These are phyloP conservation scores for Lacanobia wlatinum DNA, from an alignment of 2,888 invertebrate species.

Conservation along the genomic window DNA sequence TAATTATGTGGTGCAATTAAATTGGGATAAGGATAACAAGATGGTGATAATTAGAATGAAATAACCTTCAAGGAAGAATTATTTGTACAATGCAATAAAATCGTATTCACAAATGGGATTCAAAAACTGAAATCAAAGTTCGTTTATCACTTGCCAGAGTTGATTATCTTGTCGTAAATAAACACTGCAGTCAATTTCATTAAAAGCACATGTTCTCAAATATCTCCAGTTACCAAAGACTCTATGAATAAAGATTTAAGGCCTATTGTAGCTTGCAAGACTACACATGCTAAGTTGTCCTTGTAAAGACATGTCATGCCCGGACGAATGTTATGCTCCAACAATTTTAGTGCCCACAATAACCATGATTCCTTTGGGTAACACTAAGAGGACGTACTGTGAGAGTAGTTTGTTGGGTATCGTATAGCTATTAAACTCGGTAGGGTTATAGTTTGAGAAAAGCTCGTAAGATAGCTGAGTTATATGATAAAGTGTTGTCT, in stretches of 20 bases:
- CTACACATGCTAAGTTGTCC: slow-evolving; percentile 56
- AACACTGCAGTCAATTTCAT: slow-evolving; percentile 73
- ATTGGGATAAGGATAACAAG: no score
- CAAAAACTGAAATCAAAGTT: slow-evolving; percentile 24
- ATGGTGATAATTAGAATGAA: no score
- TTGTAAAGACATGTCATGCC: slow-evolving; percentile 73
- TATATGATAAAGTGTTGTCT: neutral
- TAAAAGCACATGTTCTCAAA: slow-evolving; percentile 60
- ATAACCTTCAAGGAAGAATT: no score
- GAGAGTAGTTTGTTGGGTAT: slow-evolving; percentile 50
- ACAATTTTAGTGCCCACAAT: slow-evolving; percentile 79
- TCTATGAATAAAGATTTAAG: slow-evolving; percentile 21
- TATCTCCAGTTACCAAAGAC: slow-evolving; percentile 10
- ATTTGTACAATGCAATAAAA: no score
- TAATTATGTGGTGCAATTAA: no score
- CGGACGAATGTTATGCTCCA: slow-evolving; percentile 78
- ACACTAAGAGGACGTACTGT: slow-evolving; percentile 25
- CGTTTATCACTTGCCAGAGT: slow-evolving; percentile 38
- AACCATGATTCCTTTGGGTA: slow-evolving; percentile 77
- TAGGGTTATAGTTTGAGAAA: slow-evolving; percentile 20
- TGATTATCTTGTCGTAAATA: slow-evolving; percentile 66
- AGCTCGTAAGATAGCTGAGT: neutral
- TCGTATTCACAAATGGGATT: neutral
- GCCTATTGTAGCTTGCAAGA: slow-evolving; percentile 30
- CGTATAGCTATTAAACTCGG: slow-evolving; percentile 47